These are phyloP conservation scores for Selene dorsalis DNA, from an alignment of 2,797 vertebrate genomes.

Conservation along the genomic window DNA sequence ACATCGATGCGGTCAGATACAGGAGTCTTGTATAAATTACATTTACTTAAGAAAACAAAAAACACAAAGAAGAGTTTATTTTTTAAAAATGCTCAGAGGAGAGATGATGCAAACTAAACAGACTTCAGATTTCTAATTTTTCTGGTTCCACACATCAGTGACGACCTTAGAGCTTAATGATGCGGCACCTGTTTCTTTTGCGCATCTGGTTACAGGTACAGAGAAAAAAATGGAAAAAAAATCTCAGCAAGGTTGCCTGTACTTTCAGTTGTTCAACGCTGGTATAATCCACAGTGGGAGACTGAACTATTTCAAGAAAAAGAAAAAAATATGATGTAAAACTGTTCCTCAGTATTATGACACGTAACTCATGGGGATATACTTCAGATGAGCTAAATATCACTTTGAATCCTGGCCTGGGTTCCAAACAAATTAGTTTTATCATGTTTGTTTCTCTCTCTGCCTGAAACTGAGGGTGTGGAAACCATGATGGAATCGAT, in stretches of 20 bases:
- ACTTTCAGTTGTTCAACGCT: background rate
- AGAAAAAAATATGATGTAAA: background rate
- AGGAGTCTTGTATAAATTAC: background rate
- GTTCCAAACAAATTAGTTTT: slow-evolving; percentile 28
- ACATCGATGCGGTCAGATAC: slow-evolving; percentile 21
- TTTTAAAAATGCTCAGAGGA: background rate
- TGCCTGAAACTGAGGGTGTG: slow-evolving; percentile 18
- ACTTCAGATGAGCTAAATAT: slow-evolving; percentile 16
- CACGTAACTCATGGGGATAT: background rate
- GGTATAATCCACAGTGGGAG: background rate
- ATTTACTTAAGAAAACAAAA: slow-evolving; percentile 7
- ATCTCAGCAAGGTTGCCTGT: background rate
- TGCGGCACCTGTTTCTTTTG: background rate
- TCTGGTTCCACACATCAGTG: background rate
- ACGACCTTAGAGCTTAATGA: background rate
- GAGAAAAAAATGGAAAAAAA: background rate
- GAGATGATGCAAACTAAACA: slow-evolving; percentile 2
- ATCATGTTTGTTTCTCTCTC: slow-evolving; percentile 43
- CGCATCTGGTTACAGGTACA: background rate
- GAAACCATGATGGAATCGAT: slow-evolving; percentile 39
- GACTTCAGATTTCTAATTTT: background rate
- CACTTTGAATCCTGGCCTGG: slow-evolving; percentile 11
- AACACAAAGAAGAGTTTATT: no score
- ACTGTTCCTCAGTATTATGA: background rate
- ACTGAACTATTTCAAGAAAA: background rate